These are phyloP conservation scores for Mastigias papua DNA, from an alignment of 30 jellyfish, hydroid and myxozoan genomes.

Conservation along the genomic window DNA sequence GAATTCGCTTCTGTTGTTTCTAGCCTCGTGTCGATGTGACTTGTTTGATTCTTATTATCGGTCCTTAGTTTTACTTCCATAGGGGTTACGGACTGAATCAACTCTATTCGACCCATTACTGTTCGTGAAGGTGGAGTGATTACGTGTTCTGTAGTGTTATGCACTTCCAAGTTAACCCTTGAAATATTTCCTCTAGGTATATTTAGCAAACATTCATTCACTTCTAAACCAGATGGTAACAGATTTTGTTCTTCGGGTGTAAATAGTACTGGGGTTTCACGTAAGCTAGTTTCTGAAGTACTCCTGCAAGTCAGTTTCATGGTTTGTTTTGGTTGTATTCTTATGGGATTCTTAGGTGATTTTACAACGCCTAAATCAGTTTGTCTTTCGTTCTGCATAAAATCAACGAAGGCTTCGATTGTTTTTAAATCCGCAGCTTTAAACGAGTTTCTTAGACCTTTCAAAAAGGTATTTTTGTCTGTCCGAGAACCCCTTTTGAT, in stretches of 20 bases:
- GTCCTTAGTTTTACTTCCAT: slow-evolving; percentile 20
- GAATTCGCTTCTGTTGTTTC: background rate
- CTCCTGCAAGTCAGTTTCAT: slow-evolving; percentile 44
- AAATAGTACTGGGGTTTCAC: slow-evolving; percentile 36
- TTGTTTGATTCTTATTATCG: background rate
- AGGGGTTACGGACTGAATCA: slow-evolving; percentile 2
- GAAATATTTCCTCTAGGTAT: slow-evolving; percentile 14
- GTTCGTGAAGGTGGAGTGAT: slow-evolving; percentile 29
- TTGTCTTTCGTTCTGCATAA: slow-evolving; percentile 24
- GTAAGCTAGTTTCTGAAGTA: slow-evolving; percentile 1
- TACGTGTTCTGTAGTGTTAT: slow-evolving; percentile 24
- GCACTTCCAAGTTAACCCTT: slow-evolving; percentile 8
- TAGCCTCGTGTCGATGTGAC: background rate
- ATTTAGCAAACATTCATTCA: slow-evolving; percentile 16
- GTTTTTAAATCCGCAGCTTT: slow-evolving; percentile 14
- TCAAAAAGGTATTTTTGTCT: slow-evolving; percentile 16
- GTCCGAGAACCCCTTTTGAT: slow-evolving; percentile 1
- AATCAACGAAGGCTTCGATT: slow-evolving; percentile 31
- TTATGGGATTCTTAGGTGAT: slow-evolving; percentile 35
- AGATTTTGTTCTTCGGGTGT: slow-evolving; percentile 33
- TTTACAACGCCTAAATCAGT: slow-evolving; percentile 32
- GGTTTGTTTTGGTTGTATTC: slow-evolving; percentile 49
- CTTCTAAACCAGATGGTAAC: slow-evolving; percentile 43
- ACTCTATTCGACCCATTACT: slow-evolving; percentile 22
- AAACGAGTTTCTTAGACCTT: slow-evolving; percentile 16